These are phyloP conservation scores for Nemurella pictetii DNA, from an alignment of 2,888 invertebrate species.

Conservation along the genomic window DNA sequence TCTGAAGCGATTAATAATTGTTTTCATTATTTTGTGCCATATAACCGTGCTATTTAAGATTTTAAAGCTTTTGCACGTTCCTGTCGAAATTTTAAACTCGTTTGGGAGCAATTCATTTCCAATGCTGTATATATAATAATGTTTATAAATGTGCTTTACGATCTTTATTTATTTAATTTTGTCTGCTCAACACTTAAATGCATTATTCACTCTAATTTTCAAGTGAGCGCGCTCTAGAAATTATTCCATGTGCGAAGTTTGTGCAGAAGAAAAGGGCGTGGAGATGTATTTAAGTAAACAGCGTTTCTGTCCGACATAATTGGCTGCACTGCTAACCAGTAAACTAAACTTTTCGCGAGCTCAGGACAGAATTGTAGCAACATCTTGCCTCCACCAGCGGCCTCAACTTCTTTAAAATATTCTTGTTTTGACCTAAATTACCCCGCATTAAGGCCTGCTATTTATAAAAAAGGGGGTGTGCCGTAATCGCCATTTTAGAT, in stretches of 20 bases:
- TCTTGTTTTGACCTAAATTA: slow-evolving; percentile 24
- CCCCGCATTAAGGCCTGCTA: background rate
- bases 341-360: background rate
- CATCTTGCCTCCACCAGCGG: background rate
- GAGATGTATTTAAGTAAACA: background rate
- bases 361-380: background rate
- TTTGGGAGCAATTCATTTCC: too few species aligned
- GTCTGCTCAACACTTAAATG: background rate
- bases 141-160: background rate
- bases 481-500: background rate
- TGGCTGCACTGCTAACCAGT: background rate
- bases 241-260: background rate
- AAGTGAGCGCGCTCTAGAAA: background rate
- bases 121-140: too few species aligned
- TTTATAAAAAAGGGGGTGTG: background rate
- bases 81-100: too few species aligned
- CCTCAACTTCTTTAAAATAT: slow-evolving; percentile 16
- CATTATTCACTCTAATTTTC: background rate
- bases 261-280: background rate
- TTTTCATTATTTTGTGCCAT: too few species aligned
- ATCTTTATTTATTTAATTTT: background rate
- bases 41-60: too few species aligned
- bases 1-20: background rate
- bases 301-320: background rate
- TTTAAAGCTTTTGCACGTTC: too few species aligned